These are phyloP conservation scores for Vulpes lagopus DNA, from an alignment of 2,113 vertebrate species.

Conservation along the genomic window DNA sequence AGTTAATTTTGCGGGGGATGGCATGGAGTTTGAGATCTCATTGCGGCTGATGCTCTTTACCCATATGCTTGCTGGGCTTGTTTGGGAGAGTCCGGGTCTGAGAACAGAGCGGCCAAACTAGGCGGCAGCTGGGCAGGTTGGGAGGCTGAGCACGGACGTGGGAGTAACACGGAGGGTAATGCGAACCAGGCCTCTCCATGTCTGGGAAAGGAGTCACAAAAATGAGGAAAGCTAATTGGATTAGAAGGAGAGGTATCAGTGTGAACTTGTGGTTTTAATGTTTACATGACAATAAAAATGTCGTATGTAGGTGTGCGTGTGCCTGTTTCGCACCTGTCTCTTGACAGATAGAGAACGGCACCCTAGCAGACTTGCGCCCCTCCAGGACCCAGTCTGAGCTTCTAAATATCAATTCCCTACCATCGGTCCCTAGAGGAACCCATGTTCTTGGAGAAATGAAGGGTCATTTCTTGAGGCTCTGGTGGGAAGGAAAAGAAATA, in stretches of 20 bases:
- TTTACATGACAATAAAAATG: too few relatives aligned
- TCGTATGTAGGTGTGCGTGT: accelerated
- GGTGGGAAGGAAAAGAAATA: neutral
- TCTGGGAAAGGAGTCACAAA: too few relatives aligned
- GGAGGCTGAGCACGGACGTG: accelerated
- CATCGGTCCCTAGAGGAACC: neutral
- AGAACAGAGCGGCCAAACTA: accelerated
- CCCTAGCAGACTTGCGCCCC: neutral
- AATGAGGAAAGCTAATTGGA: too few relatives aligned
- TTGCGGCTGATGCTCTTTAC: neutral
- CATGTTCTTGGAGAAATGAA: neutral
- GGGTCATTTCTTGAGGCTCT: neutral
- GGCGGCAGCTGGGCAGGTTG: accelerated
- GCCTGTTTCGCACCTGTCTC: neutral
- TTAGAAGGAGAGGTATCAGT: too few relatives aligned
- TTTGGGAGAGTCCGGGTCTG: neutral
- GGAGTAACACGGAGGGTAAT: accelerated
- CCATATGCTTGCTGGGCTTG: accelerated
- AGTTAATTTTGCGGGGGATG: neutral
- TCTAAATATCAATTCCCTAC: neutral
- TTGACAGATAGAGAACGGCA: neutral
- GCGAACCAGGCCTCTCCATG: accelerated
- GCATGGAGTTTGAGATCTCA: neutral
- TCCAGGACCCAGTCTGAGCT: neutral
- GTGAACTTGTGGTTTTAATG: neutral